Evolutionary conservation across 2,888 invertebrate species (phyloP), one percentile per base, ranked within the genome.

Genomic region (Conchocele bisecta): DNA sequence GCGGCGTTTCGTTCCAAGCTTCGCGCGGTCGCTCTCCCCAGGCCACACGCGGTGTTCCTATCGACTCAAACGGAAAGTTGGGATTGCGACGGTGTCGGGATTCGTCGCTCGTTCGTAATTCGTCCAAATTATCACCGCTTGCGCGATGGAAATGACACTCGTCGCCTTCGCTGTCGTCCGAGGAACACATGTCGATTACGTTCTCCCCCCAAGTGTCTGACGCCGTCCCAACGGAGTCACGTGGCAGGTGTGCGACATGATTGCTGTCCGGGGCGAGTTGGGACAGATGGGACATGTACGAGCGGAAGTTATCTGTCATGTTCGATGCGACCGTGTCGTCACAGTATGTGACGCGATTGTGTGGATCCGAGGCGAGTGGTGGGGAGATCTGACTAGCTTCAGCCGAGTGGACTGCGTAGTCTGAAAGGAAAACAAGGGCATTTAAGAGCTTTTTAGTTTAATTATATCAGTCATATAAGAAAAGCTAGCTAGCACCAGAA

Each of bases 231-330:
- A 35, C 42, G 3, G 64, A 39, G 22, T 68, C 68, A 31, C 57
- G 61, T 44, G 70, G 22, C 0, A 61, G 22, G 1, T 57, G 54
- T 13, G 41, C 54, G 7, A 46, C 35, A 31, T 35, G 48, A 54
- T 81, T 77, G 13, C 75, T 70, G 15, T 77, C 77, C 11, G 72
- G 68, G 13, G 81, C 73, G 9, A 86, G 77, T 24, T 83, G 74
- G 0, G 86, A 84, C 33, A 86, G 67, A 54, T 86, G 86, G n/a
- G 74, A 82, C 82, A 86, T 84, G 65, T 86, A 86, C 29, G 76
- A 77, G 5, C 86, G 73, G 66, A 86, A 86, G 46, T 83, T 76
- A 4, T 84, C 82, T 1, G 82, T 77, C 66, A 86, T 76, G 39
- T 76, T 63, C 4, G 66, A 41, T 5, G 35, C 56, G n/a, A 28